These are phyloP conservation scores for Drosophila murphyi DNA, from an alignment of 1,140 invertebrate genomes.

Conservation along the genomic window DNA sequence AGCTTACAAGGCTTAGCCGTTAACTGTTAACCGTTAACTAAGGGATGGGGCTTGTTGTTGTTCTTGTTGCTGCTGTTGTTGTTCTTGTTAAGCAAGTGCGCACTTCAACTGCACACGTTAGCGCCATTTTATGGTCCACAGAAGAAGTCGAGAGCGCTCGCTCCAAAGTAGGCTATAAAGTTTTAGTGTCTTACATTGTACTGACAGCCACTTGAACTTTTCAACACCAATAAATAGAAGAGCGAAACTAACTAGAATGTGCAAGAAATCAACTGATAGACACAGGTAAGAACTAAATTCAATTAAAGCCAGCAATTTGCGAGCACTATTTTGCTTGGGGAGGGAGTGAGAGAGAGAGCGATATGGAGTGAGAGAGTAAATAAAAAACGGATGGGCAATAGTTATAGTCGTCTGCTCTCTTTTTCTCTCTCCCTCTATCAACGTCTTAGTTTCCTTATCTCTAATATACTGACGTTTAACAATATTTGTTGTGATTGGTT, in stretches of 20 bases:
- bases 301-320: neutral
- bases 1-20: conserved; percentile 75
- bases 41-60: conserved; percentile 7
- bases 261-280: too few relatives aligned
- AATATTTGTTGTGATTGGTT: too few relatives aligned
- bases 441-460: too few relatives aligned
- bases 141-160: conserved; percentile 13
- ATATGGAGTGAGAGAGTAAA: too few relatives aligned
- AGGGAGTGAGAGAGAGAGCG: too few relatives aligned
- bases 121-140: conserved; percentile 58
- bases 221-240: conserved; percentile 78
- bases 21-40: conserved; percentile 64
- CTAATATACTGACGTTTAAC: too few relatives aligned
- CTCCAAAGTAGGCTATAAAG: conserved; percentile 74
- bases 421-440: too few relatives aligned
- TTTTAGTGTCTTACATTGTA: conserved; percentile 76
- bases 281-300: neutral
- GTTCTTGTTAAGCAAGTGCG: conserved; percentile 65
- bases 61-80: conserved; percentile 26
- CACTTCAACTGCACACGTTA: conserved; percentile 81
- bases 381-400: too few relatives aligned
- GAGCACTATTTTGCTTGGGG: too few relatives aligned
- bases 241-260: conserved; percentile 41
- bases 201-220: conserved; percentile 77
- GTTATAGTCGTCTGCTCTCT: too few relatives aligned